These are phyloP conservation scores for Pentamera pediparva DNA, from an alignment of 53 echinoderm and acorn worm species.

Conservation along the genomic window DNA sequence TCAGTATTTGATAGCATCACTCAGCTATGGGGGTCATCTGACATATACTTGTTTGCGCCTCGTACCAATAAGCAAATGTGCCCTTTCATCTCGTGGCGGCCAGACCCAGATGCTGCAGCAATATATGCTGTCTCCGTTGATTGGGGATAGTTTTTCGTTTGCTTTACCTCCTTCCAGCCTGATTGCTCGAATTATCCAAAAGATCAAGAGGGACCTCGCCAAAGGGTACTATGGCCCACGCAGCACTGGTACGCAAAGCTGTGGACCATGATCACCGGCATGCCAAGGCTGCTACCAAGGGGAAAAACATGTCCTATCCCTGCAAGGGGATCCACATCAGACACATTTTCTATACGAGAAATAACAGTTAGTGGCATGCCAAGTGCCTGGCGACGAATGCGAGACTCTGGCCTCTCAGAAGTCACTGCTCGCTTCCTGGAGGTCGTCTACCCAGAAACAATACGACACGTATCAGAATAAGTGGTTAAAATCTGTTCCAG, in stretches of 20 bases:
- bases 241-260: background rate
- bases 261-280: background rate
- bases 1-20: background rate
- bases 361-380: background rate
- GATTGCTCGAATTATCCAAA: background rate
- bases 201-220: background rate
- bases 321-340: background rate
- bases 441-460: background rate
- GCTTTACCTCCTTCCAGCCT: background rate
- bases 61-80: too few relatives aligned
- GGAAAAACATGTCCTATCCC: background rate
- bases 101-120: too few relatives aligned
- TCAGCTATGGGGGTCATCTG: background rate
- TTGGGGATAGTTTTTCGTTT: too few relatives aligned
- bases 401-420: background rate
- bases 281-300: background rate
- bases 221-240: background rate
- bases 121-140: too few relatives aligned
- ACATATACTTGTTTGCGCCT: background rate
- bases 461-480: background rate
- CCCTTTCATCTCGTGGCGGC: too few relatives aligned
- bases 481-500: background rate
- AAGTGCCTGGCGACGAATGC: background rate
- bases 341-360: background rate
- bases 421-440: background rate